A percentile compares a stretch with the other conserved stretches of the same genome.
Evolutionary conservation across 1,140 invertebrate genomes (phyloP).

Genomic region (Neotoxoptera formosana): DNA sequence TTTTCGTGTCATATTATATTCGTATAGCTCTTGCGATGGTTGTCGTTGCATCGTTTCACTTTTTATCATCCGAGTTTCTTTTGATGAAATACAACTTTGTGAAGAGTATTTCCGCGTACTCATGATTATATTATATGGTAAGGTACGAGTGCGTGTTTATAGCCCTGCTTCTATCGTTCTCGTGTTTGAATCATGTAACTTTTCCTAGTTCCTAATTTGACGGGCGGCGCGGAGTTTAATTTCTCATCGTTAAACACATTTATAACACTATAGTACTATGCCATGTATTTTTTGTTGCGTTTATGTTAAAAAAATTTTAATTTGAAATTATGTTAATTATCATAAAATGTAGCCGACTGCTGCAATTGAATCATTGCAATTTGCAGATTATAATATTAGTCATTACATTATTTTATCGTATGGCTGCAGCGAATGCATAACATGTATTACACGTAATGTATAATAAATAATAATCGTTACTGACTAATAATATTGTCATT

Average conservation of each 20-base stretch:
- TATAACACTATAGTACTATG: neutral
- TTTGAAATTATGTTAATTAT: neutral
- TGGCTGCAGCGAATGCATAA: no score
- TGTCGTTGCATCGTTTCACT: neutral
- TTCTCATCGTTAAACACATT: neutral
- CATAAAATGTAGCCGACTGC: neutral
- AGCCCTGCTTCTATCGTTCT: neutral
- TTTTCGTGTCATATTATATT: neutral
- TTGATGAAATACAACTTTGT: neutral
- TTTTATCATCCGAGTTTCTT: neutral
- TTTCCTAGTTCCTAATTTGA: neutral
- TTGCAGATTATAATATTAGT: neutral
- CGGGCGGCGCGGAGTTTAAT: neutral
- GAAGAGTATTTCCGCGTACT: neutral
- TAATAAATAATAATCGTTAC: neutral
- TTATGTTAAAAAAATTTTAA: neutral
- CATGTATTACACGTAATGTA: neutral
- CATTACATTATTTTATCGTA: no score
- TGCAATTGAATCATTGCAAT: neutral
- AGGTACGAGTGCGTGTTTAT: neutral
- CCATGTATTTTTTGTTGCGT: neutral
- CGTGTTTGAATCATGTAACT: neutral
- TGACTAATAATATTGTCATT: neutral
- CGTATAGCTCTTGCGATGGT: neutral
- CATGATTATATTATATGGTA: neutral